phyloP scores from a whole-genome alignment of 2,797 vertebrate species.

The Mormyrops attenuatus region DNA sequence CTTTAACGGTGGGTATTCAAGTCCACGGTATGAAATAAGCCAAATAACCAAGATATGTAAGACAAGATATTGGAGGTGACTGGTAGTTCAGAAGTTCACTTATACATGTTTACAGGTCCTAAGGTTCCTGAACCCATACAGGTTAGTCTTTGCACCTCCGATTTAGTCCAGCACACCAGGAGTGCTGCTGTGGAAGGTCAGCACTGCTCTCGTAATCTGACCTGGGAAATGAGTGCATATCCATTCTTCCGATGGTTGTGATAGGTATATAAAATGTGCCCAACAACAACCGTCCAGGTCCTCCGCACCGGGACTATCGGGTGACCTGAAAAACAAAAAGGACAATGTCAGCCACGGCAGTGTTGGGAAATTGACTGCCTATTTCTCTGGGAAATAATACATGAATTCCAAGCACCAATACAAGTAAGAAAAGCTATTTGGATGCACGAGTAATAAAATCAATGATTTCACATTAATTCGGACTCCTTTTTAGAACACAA shows the following conservation, averaged over 20 bases:
- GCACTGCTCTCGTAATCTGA: neutral
- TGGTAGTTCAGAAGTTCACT: neutral
- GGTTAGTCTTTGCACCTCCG: neutral
- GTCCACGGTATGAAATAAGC: constrained; percentile 50
- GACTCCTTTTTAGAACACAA: neutral
- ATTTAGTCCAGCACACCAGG: neutral
- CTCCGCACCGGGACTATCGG: constrained; percentile 57
- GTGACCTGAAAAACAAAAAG: constrained; percentile 60
- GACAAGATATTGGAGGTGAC: neutral
- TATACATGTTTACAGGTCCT: constrained; percentile 12
- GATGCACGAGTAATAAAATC: neutral
- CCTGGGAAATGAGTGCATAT: neutral
- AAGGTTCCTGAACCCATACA: neutral
- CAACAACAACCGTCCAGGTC: constrained; percentile 41
- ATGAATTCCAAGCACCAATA: neutral
- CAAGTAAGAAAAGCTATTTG: neutral
- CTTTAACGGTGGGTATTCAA: constrained; percentile 45
- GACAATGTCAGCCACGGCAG: neutral
- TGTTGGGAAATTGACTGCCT: neutral
- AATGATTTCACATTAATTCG: neutral
- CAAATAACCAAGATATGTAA: constrained; percentile 20
- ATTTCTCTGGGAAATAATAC: constrained; percentile 1
- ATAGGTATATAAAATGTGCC: constrained; percentile 30
- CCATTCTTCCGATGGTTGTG: constrained; percentile 8
- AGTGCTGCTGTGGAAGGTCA: neutral